Evolutionary conservation across 2,797 vertebrate genomes (phyloP).

Genomic region (Lepilemur septentrionalis): DNA sequence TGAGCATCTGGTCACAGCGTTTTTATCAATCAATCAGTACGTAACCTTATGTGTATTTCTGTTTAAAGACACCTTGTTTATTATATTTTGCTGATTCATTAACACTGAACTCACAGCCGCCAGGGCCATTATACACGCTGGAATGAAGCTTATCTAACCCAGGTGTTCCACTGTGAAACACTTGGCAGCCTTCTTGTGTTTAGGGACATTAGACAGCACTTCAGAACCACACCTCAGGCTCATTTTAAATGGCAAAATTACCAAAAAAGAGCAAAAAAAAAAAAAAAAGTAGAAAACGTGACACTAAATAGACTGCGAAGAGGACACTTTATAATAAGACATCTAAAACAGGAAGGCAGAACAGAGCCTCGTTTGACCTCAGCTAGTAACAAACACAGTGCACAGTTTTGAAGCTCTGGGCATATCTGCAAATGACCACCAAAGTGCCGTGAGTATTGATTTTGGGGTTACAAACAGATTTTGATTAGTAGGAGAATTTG

Average conservation of each 20-base stretch:
- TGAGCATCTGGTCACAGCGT: neutral
- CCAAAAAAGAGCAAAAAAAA: neutral
- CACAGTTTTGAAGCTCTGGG: neutral
- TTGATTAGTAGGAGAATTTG: neutral
- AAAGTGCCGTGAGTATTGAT: neutral
- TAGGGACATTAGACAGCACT: neutral
- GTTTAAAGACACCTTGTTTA: neutral
- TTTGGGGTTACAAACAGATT: neutral
- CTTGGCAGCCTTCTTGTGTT: neutral
- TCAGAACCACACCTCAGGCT: neutral
- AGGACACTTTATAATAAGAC: neutral
- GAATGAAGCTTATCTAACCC: neutral
- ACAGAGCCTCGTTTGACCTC: neutral
- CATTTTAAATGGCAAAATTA: neutral
- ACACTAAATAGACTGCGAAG: neutral
- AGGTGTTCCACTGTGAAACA: neutral
- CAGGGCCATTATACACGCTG: neutral
- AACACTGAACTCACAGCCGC: neutral
- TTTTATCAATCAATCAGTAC: neutral
- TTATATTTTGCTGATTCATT: neutral
- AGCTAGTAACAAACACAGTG: rapidly evolving
- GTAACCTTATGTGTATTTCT: neutral
- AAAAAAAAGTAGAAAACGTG: neutral
- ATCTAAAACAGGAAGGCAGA: neutral
- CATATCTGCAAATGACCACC: neutral